Evolutionary conservation across 2,113 vertebrate genomes (phyloP).

Genomic region (Pteropus alecto): DNA sequence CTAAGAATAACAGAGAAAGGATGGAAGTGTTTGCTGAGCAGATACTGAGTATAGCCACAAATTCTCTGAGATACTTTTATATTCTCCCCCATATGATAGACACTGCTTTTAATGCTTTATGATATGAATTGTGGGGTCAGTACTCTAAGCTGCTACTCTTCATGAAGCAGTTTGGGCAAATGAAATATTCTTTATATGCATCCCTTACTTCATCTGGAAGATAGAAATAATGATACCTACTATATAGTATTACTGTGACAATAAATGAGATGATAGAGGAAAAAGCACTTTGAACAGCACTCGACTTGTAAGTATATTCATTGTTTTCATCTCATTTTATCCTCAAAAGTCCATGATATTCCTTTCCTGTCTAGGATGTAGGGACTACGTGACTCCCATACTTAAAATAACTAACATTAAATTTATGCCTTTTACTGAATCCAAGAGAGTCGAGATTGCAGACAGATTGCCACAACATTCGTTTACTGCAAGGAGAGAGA

Average conservation of each 20-base stretch:
- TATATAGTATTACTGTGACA: background rate
- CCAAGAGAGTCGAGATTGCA: background rate
- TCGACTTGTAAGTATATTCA: background rate
- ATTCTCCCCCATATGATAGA: background rate
- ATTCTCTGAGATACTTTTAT: background rate
- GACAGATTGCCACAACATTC: background rate
- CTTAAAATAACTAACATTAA: background rate
- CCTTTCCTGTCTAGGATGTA: background rate
- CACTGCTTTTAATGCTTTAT: background rate
- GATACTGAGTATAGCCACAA: background rate
- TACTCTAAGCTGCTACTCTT: background rate
- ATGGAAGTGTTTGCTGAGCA: background rate
- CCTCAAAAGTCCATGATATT: background rate
- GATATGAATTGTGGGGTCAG: fast-evolving
- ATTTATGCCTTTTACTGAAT: background rate
- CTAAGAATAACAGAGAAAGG: background rate
- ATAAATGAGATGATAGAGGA: background rate
- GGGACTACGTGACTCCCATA: background rate
- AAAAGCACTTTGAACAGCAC: background rate
- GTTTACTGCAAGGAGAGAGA: background rate
- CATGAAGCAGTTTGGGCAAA: background rate
- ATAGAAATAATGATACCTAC: background rate
- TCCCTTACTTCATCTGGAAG: background rate
- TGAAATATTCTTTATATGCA: background rate
- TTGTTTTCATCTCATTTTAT: background rate